phyloP scores from a whole-genome alignment of 2,113 vertebrate genomes.

The Dipodomys spectabilis region DNA sequence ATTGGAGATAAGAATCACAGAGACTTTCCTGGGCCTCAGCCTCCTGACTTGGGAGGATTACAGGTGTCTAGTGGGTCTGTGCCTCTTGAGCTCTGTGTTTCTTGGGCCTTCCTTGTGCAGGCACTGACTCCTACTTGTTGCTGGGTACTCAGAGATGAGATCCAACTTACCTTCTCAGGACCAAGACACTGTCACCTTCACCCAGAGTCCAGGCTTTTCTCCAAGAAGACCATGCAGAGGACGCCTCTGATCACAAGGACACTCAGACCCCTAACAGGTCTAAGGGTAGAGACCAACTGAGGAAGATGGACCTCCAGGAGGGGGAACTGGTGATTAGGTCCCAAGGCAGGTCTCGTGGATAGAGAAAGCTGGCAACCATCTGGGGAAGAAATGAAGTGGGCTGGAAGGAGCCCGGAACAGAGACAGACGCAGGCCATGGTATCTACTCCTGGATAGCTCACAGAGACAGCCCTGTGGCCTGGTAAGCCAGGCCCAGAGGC shows the following conservation, averaged over 20 bases:
- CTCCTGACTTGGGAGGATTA: too few species aligned
- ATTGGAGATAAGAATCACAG: too few species aligned
- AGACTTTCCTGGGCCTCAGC: too few species aligned
- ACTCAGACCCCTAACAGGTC: rapidly evolving
- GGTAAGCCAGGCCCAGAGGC: too few species aligned
- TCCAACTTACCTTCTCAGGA: too few species aligned
- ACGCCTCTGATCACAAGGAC: rapidly evolving
- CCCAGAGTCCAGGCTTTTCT: too few species aligned
- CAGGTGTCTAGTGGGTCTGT: too few species aligned
- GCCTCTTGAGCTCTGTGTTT: neutral
- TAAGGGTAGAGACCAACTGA: neutral
- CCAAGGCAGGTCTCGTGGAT: neutral
- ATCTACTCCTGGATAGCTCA: neutral
- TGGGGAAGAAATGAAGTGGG: rapidly evolving
- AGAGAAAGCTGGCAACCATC: neutral
- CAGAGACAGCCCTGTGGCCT: neutral
- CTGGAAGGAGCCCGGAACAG: rapidly evolving
- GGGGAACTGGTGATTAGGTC: neutral
- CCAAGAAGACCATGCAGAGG: rapidly evolving
- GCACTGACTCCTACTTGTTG: rapidly evolving
- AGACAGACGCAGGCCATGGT: too few species aligned
- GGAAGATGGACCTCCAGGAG: rapidly evolving
- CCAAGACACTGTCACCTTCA: neutral
- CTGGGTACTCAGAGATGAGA: neutral
- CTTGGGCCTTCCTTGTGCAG: too few species aligned